Base-by-base conservation (phyloP, 2,888 invertebrate species). In the Drosophila merina region DNA sequence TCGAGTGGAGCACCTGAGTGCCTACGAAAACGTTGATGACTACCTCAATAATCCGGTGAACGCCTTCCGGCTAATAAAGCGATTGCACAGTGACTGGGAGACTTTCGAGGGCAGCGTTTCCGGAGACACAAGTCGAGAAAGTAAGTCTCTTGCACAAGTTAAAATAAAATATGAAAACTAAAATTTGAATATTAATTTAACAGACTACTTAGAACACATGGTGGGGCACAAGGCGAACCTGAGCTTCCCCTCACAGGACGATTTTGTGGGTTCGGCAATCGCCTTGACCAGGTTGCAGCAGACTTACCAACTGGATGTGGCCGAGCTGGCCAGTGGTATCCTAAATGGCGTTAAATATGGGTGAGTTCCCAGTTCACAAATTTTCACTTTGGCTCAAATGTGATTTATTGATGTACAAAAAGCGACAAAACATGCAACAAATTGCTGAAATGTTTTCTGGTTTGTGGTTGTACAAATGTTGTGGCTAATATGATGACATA, bases 21-120 rank as follows among this genome's bases (percentile, higher is more conserved):
- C 95, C 88, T 93, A 94, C 64, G 96, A 97, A 88, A 67, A 69
- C 62, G 94, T 96, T 40, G 95, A 96, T 51, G 94, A 94, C 78
- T 97, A 97, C 89, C 93, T 98, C 68, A 95, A 96, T 14, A 98
- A 98, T 92, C 99, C 99, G 2, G 96, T 99, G 81, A 98, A 98
- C 92, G 98, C 98, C 2, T 99, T 97, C 92, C 94, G 98, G 9
- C 93, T 99, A 51, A 97, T 99, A 55, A 99, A 99, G 92, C 94
- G 98, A 82, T 94, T 99, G 82, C 97, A 98, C 9, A 94, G 96
- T 6, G 98, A 99, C 92, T 97, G 98, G 96, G 95, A 95, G 86
- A 93, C 95, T 70, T 95, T 96, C 63, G 96, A 96, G 91, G 92
- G 94, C 72, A 93, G 95, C 72, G 95, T 98, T 90, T 93, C 93